Conservation (phyloP, 2,113 vertebrate species). For the Stictonetta naevosa region DNA sequence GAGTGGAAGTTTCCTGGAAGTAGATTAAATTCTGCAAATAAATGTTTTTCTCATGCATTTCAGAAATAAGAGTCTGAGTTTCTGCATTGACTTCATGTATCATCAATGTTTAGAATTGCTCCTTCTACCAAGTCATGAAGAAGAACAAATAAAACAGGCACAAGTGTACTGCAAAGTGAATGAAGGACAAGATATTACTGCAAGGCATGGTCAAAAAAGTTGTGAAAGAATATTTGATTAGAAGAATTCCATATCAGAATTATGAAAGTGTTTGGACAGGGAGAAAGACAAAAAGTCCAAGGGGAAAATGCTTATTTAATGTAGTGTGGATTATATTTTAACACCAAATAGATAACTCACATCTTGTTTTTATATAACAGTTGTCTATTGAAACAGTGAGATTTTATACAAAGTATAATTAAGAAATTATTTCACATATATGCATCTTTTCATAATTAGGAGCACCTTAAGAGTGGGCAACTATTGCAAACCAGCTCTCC, state of each 20-base stretch:
- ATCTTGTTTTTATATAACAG: not conserved
- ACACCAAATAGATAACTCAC: not conserved
- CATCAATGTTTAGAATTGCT: not conserved
- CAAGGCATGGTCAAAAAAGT: not conserved
- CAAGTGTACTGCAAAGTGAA: not conserved
- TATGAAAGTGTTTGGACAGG: rapidly evolving
- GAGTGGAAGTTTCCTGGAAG: not conserved
- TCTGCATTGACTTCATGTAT: not conserved
- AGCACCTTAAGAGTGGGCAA: not conserved
- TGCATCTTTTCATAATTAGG: not conserved
- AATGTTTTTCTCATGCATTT: not conserved
- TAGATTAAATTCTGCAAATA: not conserved
- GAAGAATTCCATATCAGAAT: not conserved
- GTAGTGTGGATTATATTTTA: not conserved
- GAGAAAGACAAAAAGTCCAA: not conserved
- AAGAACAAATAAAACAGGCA: not conserved
- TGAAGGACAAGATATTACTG: not conserved
- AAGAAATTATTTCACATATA: not conserved
- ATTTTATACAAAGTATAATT: not conserved
- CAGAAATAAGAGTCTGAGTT: not conserved
- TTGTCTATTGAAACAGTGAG: not conserved
- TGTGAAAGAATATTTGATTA: not conserved
- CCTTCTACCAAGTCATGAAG: not conserved
- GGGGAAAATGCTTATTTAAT: not conserved
- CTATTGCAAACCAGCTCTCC: not conserved